Evolutionary conservation across 2,797 vertebrate genomes (phyloP).

Genomic region (Gymnocypris eckloni): DNA sequence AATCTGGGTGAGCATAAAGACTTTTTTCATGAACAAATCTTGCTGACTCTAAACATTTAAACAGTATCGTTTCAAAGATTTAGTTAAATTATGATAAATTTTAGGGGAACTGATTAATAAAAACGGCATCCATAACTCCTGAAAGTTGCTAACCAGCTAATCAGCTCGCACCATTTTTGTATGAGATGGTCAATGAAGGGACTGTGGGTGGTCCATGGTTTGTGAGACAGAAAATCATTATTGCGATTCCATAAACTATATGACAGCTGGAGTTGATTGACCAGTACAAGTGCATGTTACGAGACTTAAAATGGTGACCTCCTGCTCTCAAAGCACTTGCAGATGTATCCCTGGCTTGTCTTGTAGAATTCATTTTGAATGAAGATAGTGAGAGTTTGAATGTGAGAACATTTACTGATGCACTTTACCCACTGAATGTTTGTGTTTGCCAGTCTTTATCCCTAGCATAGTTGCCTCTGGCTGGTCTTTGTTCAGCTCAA

Average conservation of each 20-base stretch:
- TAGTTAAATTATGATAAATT: neutral
- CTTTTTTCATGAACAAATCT: neutral
- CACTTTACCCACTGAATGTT: neutral
- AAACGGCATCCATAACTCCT: neutral
- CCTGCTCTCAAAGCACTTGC: neutral
- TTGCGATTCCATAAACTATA: neutral
- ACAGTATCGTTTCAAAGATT: neutral
- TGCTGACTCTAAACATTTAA: neutral
- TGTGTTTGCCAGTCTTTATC: constrained; percentile 15
- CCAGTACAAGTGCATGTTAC: constrained; percentile 12
- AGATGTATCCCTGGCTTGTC: neutral
- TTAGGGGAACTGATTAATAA: neutral
- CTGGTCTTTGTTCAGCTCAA: neutral
- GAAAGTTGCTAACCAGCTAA: neutral
- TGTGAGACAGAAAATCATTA: constrained; percentile 24
- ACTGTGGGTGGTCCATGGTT: constrained; percentile 5
- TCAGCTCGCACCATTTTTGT: neutral
- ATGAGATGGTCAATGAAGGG: neutral
- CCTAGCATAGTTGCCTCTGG: constrained; percentile 6
- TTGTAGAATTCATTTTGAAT: constrained; percentile 10
- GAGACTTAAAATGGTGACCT: neutral
- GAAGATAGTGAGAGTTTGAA: neutral
- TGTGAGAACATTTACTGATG: neutral
- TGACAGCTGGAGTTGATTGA: neutral
- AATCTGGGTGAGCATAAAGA: neutral